Evolutionary conservation across 2,888 invertebrate genomes (phyloP).

Genomic region (Trimorus sp.): DNA sequence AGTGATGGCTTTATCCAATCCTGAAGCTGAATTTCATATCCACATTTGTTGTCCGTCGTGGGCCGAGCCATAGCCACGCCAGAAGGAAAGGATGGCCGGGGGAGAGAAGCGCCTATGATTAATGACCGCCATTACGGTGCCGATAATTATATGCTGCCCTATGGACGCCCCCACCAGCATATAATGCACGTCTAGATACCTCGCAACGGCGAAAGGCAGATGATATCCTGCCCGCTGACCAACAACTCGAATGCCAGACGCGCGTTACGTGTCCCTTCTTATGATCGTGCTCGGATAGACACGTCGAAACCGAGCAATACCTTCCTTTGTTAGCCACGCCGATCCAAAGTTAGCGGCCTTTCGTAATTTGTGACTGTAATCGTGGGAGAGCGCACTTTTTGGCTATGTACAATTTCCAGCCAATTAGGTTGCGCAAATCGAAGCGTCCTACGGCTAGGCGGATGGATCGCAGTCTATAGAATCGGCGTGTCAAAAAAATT

Average conservation of each 20-base stretch:
- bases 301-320: conserved; percentile 68
- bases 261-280: conserved; percentile 71
- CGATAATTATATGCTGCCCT: conserved; percentile 81
- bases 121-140: conserved; percentile 80
- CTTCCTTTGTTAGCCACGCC: conserved; percentile 52
- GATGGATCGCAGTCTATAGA: too few species aligned
- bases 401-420: neutral
- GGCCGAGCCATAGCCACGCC: too few species aligned
- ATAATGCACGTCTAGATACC: conserved; percentile 64
- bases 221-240: conserved; percentile 78
- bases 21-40: too few species aligned
- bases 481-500: too few species aligned
- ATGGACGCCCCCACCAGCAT: conserved; percentile 77
- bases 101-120: conserved; percentile 77
- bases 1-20: too few species aligned
- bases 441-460: too few species aligned
- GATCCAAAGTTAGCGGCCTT: conserved; percentile 53
- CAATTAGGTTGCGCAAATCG: conserved; percentile 1
- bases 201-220: conserved; percentile 71
- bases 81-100: too few species aligned
- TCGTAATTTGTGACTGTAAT: conserved; percentile 58
- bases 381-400: conserved; percentile 49
- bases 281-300: conserved; percentile 74
- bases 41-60: too few species aligned
- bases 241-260: conserved; percentile 68